Evolutionary conservation across 1,140 invertebrate species (phyloP).

Genomic region (Drosophila subobscura): DNA sequence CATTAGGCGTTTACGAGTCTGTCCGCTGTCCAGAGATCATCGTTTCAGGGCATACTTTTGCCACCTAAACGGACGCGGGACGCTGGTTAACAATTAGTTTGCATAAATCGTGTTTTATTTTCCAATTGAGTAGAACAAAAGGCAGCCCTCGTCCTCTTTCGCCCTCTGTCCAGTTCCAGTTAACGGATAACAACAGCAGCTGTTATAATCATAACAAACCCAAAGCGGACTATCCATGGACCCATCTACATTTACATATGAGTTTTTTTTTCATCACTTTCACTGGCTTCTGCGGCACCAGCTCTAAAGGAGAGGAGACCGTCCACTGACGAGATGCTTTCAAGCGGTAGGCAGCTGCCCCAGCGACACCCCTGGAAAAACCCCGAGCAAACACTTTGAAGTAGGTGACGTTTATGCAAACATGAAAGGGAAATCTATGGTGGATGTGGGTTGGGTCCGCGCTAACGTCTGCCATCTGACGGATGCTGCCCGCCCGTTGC

Average conservation of each 20-base stretch:
- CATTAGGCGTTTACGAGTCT: neutral
- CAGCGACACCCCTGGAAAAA: conserved; percentile 22
- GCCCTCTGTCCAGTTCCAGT: conserved; percentile 11
- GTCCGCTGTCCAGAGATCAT: conserved; percentile 10
- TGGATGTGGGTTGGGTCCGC: neutral
- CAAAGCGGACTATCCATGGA: conserved; percentile 50
- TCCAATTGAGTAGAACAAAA: conserved; percentile 57
- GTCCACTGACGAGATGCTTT: conserved; percentile 52
- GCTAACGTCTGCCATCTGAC: neutral
- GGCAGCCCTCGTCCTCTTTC: conserved; percentile 5
- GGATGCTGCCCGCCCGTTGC: conserved; percentile 42
- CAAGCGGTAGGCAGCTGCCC: conserved; percentile 54
- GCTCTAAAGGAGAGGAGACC: conserved; percentile 12
- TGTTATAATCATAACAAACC: conserved; percentile 76
- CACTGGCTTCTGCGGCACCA: conserved; percentile 39
- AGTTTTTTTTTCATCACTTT: conserved; percentile 68
- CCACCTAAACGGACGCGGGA: neutral
- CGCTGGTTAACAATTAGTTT: conserved; percentile 63
- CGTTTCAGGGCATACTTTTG: conserved; percentile 25
- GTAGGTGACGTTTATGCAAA: conserved; percentile 74
- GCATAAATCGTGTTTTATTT: conserved; percentile 68
- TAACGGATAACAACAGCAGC: conserved; percentile 46
- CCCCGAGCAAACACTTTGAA: conserved; percentile 60
- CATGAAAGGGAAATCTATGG: conserved; percentile 39
- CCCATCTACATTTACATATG: conserved; percentile 45